A percentile compares a stretch with the other conserved stretches of the same genome.
These are phyloP conservation scores for Glyphotaelius pellucidus DNA, from an alignment of 2,888 invertebrate species.

Conservation along the genomic window DNA sequence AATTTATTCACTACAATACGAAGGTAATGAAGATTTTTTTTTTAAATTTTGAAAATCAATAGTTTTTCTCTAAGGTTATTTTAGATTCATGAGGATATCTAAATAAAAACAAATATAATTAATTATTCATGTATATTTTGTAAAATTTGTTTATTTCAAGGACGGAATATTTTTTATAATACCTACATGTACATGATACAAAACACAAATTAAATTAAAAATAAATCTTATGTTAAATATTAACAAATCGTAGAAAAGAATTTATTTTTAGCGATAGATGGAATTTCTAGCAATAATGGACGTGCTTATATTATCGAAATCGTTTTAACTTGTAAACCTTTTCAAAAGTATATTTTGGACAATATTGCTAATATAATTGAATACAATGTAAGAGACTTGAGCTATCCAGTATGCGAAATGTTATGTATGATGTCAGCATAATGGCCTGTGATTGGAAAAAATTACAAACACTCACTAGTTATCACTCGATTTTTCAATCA, in stretches of 20 bases:
- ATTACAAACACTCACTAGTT: neutral
- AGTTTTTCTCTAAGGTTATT: neutral
- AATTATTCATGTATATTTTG: neutral
- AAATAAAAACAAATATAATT: neutral
- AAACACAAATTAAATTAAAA: neutral
- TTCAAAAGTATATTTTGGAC: neutral
- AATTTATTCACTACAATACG: neutral
- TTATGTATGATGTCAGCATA: neutral
- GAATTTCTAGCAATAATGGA: neutral
- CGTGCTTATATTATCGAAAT: neutral
- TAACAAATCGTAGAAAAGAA: neutral
- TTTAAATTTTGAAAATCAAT: no score
- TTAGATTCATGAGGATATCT: neutral
- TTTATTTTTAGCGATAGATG: neutral
- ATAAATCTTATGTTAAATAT: constrained; percentile 25
- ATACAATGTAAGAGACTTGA: neutral
- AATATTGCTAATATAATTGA: neutral
- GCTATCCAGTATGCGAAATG: neutral
- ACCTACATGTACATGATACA: neutral
- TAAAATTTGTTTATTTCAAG: constrained; percentile 36
- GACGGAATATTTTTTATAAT: constrained; percentile 33
- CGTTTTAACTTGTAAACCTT: neutral
- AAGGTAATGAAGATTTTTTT: no score
- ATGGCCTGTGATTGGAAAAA: neutral
- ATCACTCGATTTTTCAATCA: neutral